Evolutionary conservation across 30 jellyfish, hydroid and myxozoan genomes (phyloP).

Genomic region (Aurelia sp.): DNA sequence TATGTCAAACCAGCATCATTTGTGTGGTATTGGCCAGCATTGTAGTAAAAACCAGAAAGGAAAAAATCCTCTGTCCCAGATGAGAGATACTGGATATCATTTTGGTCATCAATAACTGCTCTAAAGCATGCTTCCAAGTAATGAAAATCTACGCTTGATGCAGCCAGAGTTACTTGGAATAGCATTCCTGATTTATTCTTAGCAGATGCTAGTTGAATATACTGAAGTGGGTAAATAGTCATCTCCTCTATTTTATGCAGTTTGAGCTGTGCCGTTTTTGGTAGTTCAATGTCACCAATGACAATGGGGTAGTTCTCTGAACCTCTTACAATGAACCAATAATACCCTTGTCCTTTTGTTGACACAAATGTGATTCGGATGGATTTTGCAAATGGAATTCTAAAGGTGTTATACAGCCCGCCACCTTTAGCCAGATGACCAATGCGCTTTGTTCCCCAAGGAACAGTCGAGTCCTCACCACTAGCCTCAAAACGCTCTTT

Average conservation of each 20-base stretch:
- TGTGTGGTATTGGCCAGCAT: conserved; percentile 78
- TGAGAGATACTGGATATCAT: conserved; percentile 71
- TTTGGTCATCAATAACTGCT: conserved; percentile 55
- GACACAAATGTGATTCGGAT: conserved; percentile 66
- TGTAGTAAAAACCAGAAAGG: conserved; percentile 80
- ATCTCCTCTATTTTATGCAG: conserved; percentile 53
- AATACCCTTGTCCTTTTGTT: conserved; percentile 45
- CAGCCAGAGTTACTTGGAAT: conserved; percentile 78
- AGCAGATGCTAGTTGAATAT: conserved; percentile 55
- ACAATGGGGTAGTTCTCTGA: conserved; percentile 78
- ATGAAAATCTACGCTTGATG: conserved; percentile 65
- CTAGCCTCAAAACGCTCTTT: not conserved
- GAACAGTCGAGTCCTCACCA: conserved; percentile 52
- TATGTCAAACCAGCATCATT: conserved; percentile 86
- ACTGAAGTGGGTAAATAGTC: conserved; percentile 49
- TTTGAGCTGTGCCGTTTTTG: conserved; percentile 71
- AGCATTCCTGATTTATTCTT: conserved; percentile 68
- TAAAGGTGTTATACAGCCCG: conserved; percentile 81
- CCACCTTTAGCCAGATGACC: conserved; percentile 88
- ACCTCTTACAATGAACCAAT: conserved; percentile 84
- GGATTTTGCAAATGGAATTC: conserved; percentile 83
- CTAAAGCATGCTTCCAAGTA: conserved; percentile 88
- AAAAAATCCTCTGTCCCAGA: conserved; percentile 94
- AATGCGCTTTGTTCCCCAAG: conserved; percentile 85
- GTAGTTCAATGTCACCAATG: conserved; percentile 82